Base-by-base conservation (phyloP, 2,888 invertebrate genomes). In the Trissonchulus sp. region DNA sequence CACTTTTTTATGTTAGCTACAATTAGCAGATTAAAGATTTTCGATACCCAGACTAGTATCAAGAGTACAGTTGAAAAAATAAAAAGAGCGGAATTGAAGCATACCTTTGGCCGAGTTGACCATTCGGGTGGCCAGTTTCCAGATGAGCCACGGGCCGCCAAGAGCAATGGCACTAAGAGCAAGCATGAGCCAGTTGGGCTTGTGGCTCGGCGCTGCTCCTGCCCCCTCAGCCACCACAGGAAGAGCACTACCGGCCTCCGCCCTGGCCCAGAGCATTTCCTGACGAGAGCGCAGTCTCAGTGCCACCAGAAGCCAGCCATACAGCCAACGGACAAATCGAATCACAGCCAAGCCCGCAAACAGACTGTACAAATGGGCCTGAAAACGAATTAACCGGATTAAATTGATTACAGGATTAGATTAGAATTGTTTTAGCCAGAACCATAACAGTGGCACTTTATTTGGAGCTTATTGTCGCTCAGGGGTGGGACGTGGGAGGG, bases 341-440 rank as follows among this genome's bases (percentile, higher is more conserved):
- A 95, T 88, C 38, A 95, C 87, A 2, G 94, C 92, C 81, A 97
- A 89, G 0, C 94, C 91, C 72, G 93, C 91, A 89, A 94, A 90
- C 79, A 96, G 89, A 82, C 93, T 92, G 0, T 91, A 90, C 81
- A 98, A 91, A 80, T 94, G 90, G 1, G 90, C 89, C 77, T 92
- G 89, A 76, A 97, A 86, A 69, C 92, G n/a, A n/a, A n/a, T n/a
- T n/a, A n/a, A n/a, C n/a, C n/a, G n/a, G 88, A 1, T 93, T 91
- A 84, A 98, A 92, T 86, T 97, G 96, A 79, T 98, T 96, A 3
- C n/a, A n/a, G n/a, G n/a, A n/a, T n/a, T n/a, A n/a, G n/a, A n/a
- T n/a, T n/a, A n/a, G n/a, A n/a, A n/a, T n/a, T n/a, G n/a, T n/a
- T n/a, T n/a, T n/a, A n/a, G n/a, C n/a, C n/a, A n/a, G n/a, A n/a